Conservation (phyloP, 1,140 invertebrate genomes). For the Diabrotica virgifera region DNA sequence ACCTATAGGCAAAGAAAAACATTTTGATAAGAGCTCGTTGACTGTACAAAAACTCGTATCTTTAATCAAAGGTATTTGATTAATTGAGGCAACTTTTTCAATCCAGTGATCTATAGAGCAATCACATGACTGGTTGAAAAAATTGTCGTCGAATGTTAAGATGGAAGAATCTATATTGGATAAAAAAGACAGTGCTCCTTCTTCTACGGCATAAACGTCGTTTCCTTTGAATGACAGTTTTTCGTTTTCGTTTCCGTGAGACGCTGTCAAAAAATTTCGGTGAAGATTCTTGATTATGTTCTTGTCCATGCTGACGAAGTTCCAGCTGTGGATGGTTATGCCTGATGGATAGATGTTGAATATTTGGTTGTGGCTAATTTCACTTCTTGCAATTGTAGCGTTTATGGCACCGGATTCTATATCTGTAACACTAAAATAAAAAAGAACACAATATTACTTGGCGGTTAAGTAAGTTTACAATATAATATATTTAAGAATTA, state of each 20-base stretch:
- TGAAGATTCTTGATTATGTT: slow-evolving; percentile 62
- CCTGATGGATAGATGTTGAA: slow-evolving; percentile 53
- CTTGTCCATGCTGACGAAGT: slow-evolving; percentile 58
- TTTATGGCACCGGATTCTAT: slow-evolving; percentile 61
- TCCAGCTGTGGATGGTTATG: slow-evolving; percentile 62
- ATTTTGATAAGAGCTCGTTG: slow-evolving; percentile 56
- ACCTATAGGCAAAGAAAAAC: slow-evolving; percentile 61
- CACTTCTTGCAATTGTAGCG: slow-evolving; percentile 58
- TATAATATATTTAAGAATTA: no score
- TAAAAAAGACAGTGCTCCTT: slow-evolving; percentile 56
- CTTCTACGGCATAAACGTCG: slow-evolving; percentile 54
- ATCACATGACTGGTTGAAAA: slow-evolving; percentile 59
- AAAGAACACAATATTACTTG: neutral
- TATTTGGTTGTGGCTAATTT: slow-evolving; percentile 62
- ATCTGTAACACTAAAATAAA: slow-evolving; percentile 58
- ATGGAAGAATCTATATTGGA: slow-evolving; percentile 52
- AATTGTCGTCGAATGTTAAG: slow-evolving; percentile 59
- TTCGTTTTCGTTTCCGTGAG: slow-evolving; percentile 43
- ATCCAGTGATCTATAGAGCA: slow-evolving; percentile 61
- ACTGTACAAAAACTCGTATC: slow-evolving; percentile 63
- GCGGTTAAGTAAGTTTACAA: no score
- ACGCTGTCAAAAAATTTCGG: slow-evolving; percentile 53
- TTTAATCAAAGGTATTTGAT: slow-evolving; percentile 50
- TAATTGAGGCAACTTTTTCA: slow-evolving; percentile 47
- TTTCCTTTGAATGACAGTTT: slow-evolving; percentile 62